A percentile compares a stretch with the other conserved stretches of the same genome.
These are phyloP conservation scores for Corythornis vintsioides DNA, from an alignment of 2,113 vertebrate genomes.

Conservation along the genomic window DNA sequence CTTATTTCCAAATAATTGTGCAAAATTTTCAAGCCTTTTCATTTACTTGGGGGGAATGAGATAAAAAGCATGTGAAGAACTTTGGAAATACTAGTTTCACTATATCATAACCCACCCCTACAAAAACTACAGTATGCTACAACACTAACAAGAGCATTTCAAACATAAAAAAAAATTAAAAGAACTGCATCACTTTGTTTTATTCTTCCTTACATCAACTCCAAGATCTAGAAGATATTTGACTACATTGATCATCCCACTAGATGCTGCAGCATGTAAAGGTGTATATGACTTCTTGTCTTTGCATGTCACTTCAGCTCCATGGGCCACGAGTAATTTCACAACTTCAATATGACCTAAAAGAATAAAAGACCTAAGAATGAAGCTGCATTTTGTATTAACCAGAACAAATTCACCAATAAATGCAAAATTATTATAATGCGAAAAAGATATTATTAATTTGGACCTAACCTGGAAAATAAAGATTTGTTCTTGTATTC, in stretches of 20 bases:
- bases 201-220: conserved; percentile 87
- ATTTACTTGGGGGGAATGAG: background rate
- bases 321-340: conserved; percentile 91
- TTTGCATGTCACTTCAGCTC: conserved; percentile 95
- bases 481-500: background rate
- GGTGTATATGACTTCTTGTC: conserved; percentile 97
- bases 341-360: conserved; percentile 97
- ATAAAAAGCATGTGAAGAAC: background rate
- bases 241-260: conserved; percentile 95
- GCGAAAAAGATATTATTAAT: background rate
- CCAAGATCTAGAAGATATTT: conserved; percentile 96
- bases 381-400: background rate
- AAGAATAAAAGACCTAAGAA: conserved; percentile 40
- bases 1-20: background rate
- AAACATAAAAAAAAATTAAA: background rate
- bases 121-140: background rate
- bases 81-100: background rate
- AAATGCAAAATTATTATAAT: background rate
- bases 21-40: background rate
- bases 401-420: background rate
- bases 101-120: background rate
- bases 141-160: background rate
- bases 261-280: conserved; percentile 94
- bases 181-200: background rate
- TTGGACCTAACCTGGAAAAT: background rate